Evolutionary conservation across 2,797 vertebrate genomes (phyloP).

Genomic region (Falco naumanni): DNA sequence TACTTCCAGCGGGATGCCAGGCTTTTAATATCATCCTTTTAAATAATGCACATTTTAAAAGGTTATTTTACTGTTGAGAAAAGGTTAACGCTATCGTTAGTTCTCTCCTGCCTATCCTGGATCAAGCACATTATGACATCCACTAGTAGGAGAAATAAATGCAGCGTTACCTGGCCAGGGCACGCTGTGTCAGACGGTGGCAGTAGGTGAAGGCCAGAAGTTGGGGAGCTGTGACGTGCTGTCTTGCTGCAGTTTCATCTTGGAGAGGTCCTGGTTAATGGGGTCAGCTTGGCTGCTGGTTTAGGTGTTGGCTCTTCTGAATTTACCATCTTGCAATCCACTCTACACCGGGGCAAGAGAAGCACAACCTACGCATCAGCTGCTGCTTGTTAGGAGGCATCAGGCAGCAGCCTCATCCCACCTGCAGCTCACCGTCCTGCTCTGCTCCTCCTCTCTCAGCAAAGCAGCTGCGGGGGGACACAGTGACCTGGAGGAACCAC

Average conservation of each 20-base stretch:
- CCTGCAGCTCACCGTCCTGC: neutral
- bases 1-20: slow-evolving; percentile 34
- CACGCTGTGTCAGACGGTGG: neutral
- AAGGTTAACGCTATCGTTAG: slow-evolving; percentile 53
- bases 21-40: slow-evolving; percentile 49
- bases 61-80: slow-evolving; percentile 47
- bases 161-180: neutral
- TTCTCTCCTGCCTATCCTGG: neutral
- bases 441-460: neutral
- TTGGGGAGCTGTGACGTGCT: rapidly evolving
- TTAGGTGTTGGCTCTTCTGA: neutral
- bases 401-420: neutral
- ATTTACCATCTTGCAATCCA: neutral
- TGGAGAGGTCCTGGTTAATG: neutral
- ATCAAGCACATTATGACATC: neutral
- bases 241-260: neutral
- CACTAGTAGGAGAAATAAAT: neutral
- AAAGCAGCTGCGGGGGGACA: neutral
- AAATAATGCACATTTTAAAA: slow-evolving; percentile 58
- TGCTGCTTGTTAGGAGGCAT: neutral
- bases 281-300: neutral
- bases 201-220: neutral
- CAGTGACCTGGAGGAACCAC: neutral
- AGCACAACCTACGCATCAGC: neutral
- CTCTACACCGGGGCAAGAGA: neutral